A percentile compares a stretch with the other conserved stretches of the same genome.
Evolutionary conservation across 2,888 invertebrate genomes (phyloP).

Genomic region (Mycalesis mineus): DNA sequence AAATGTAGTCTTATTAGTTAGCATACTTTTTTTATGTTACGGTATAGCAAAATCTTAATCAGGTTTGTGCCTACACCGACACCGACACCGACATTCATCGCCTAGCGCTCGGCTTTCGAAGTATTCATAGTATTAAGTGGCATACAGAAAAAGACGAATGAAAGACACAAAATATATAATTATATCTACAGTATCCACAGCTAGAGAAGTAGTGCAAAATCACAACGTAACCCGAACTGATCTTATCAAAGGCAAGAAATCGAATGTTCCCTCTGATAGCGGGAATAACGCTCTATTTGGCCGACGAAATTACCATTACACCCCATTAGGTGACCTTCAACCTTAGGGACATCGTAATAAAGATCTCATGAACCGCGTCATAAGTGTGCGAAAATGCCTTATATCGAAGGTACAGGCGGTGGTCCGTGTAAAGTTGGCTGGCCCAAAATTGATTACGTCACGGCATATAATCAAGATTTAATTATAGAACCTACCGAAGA

Average conservation of each 20-base stretch:
- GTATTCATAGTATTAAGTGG: too few species aligned
- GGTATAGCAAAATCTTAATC: too few species aligned
- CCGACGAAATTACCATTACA: slow-evolving; percentile 4
- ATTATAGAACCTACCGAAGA: slow-evolving; percentile 19
- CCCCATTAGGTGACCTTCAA: slow-evolving; percentile 14
- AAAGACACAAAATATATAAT: too few species aligned
- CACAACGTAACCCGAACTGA: slow-evolving; percentile 20
- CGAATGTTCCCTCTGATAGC: slow-evolving; percentile 37
- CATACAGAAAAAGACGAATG: too few species aligned
- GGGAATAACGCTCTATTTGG: slow-evolving; percentile 34
- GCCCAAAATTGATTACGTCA: slow-evolving; percentile 22
- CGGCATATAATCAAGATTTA: slow-evolving; percentile 22
- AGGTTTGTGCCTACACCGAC: too few species aligned
- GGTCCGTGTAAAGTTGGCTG: slow-evolving; percentile 29
- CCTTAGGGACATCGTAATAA: slow-evolving; percentile 10
- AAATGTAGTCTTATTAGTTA: too few species aligned
- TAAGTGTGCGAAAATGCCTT: slow-evolving; percentile 17
- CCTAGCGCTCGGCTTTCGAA: too few species aligned
- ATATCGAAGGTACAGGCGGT: slow-evolving; percentile 25
- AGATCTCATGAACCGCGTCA: neutral
- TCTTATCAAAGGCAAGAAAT: slow-evolving; percentile 30
- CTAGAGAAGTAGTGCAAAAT: slow-evolving; percentile 5
- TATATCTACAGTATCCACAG: too few species aligned
- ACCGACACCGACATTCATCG: too few species aligned
- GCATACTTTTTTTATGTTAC: too few species aligned